Evolutionary conservation across 2,888 invertebrate species (phyloP), one percentile per base, ranked within the genome.

Genomic region (Drosophila austrosaltans): DNA sequence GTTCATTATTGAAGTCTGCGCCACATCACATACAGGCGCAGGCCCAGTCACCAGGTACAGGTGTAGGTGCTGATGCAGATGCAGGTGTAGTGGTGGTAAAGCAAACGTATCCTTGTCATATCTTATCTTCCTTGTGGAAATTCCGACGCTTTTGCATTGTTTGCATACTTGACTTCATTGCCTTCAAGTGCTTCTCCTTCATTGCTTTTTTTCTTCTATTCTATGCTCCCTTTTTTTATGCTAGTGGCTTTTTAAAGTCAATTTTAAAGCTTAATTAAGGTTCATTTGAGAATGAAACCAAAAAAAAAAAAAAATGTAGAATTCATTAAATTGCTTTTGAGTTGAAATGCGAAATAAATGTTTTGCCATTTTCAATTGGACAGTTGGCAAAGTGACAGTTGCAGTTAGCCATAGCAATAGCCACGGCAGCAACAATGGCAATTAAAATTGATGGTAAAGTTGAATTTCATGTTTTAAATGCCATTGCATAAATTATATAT

Each of bases 101-200:
- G 66, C 68, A 76, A 56, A 65, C 66, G 30, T 48, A 57, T 64
- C 64, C 72, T 65, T 66, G 63, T 61, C 75, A 66, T 57, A 70
- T 54, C 59, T 40, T 70, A 58, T 68, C 69, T 63, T 65, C 66
- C 72, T 63, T 69, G 75, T 77, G 75, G 58, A 76, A 84, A 85
- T 85, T 85, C 86, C 83, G 62, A 72, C 73, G 82, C 83, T 82
- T 67, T 71, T 76, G 69, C 79, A 83, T 88, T 88, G 87, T 88
- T 86, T 87, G 72, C 77, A 64, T 62, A 83, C 89, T 86, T 86
- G 84, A 88, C 85, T 88, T 78, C 87, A 86, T 83, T 86, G 85
- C 87, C 74, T 73, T 88, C 71, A 83, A 85, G 87, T 83, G 79
- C 28, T 60, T 12, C 8, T 28, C 54, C 66, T 36, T 28, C 39